phyloP scores from a whole-genome alignment of 2,797 vertebrate genomes.

The Parambassis ranga region DNA sequence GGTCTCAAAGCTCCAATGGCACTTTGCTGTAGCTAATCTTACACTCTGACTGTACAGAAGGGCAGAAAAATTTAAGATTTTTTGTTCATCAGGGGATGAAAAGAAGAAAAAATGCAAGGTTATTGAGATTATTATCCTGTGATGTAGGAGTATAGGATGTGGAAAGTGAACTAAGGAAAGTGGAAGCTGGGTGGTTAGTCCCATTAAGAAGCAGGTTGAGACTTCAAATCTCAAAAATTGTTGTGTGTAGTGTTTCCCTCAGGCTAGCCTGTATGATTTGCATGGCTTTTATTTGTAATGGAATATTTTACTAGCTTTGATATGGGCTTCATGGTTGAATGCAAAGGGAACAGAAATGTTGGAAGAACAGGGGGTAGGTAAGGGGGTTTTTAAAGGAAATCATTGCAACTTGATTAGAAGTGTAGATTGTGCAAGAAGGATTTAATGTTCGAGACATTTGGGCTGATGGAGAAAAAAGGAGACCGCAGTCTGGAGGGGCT shows the following conservation, averaged over 20 bases:
- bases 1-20: slow-evolving; percentile 56
- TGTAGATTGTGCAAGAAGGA: slow-evolving; percentile 7
- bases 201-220: not conserved
- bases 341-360: not conserved
- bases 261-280: too few relatives aligned
- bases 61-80: slow-evolving; percentile 24
- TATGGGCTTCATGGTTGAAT: not conserved
- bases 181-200: not conserved
- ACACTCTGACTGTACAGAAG: slow-evolving; percentile 28
- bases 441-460: slow-evolving; percentile 20
- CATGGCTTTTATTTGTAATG: too few relatives aligned
- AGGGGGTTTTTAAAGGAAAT: too few relatives aligned
- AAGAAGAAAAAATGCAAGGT: not conserved
- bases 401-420: too few relatives aligned
- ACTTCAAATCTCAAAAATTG: not conserved
- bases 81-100: slow-evolving; percentile 27
- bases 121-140: not conserved
- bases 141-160: too few relatives aligned
- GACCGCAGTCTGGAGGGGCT: slow-evolving; percentile 12
- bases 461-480: slow-evolving; percentile 22
- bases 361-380: too few relatives aligned
- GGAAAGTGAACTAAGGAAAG: not conserved
- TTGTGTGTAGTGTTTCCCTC: not conserved
- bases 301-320: too few relatives aligned
- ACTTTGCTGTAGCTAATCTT: slow-evolving; percentile 58